These are phyloP conservation scores for Scartelaos histophorus DNA, from an alignment of 2,113 vertebrate genomes.

Conservation along the genomic window DNA sequence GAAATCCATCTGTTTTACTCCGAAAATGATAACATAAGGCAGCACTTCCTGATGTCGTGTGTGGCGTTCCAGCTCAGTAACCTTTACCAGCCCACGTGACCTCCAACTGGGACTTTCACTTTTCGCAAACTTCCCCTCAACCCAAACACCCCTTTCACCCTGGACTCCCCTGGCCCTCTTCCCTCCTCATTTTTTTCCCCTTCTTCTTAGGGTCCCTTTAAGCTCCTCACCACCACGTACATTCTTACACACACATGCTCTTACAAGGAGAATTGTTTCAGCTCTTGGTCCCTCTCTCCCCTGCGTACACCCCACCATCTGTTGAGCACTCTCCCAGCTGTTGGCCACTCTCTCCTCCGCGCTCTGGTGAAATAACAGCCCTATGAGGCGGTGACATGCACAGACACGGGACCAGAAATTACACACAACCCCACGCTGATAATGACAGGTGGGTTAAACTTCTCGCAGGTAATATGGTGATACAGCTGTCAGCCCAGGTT, in stretches of 20 bases:
- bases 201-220: conserved; percentile 40
- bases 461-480: conserved; percentile 41
- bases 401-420: conserved; percentile 52
- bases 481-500: conserved; percentile 26
- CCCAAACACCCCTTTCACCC: conserved; percentile 65
- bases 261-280: conserved; percentile 53
- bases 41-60: conserved; percentile 27
- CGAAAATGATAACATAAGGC: conserved; percentile 26
- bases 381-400: conserved; percentile 55
- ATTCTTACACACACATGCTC: conserved; percentile 30
- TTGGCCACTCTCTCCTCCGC: conserved; percentile 65
- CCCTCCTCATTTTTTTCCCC: conserved; percentile 27
- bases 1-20: conserved; percentile 3
- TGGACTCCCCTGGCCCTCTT: conserved; percentile 64
- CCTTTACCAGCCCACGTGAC: conserved; percentile 35
- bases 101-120: conserved; percentile 52
- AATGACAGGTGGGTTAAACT: conserved; percentile 61
- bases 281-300: conserved; percentile 23
- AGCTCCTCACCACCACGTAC: conserved; percentile 38
- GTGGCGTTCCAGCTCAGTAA: conserved; percentile 28
- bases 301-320: conserved; percentile 55
- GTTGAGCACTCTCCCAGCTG: conserved; percentile 73
- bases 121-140: conserved; percentile 53
- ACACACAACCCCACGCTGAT: conserved; percentile 39
- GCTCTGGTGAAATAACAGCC: conserved; percentile 59